Evolutionary conservation across 1,140 invertebrate species (phyloP).

Genomic region (Drosophila kohkoa): DNA sequence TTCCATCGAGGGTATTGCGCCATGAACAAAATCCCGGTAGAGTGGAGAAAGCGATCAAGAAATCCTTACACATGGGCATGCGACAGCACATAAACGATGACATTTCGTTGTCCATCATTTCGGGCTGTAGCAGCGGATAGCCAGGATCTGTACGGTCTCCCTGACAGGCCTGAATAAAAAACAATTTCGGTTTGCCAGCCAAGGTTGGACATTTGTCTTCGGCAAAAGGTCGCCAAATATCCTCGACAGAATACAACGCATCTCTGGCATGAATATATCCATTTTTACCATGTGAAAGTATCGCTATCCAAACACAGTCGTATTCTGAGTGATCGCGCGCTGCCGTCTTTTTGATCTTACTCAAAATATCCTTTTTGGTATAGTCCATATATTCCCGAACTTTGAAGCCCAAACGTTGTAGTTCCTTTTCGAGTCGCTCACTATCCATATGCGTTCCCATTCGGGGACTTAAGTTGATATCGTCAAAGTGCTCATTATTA

Average conservation of each 20-base stretch:
- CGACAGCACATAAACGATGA: slow-evolving; percentile 87
- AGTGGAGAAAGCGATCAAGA: slow-evolving; percentile 97
- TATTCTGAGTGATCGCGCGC: slow-evolving; percentile 90
- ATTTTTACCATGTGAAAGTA: slow-evolving; percentile 95
- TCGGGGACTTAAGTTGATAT: slow-evolving; percentile 86
- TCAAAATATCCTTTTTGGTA: slow-evolving; percentile 87
- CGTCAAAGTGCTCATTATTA: slow-evolving; percentile 92
- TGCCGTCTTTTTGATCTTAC: slow-evolving; percentile 88
- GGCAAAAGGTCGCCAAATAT: slow-evolving; percentile 93
- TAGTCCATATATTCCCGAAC: slow-evolving; percentile 87
- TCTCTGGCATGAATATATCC: slow-evolving; percentile 94
- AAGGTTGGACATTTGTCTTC: slow-evolving; percentile 93
- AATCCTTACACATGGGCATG: slow-evolving; percentile 96
- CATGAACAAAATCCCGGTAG: slow-evolving; percentile 96
- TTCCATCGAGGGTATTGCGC: slow-evolving; percentile 95
- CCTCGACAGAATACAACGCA: slow-evolving; percentile 91
- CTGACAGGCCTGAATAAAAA: slow-evolving; percentile 96
- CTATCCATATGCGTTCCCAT: slow-evolving; percentile 91
- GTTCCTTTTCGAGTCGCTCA: slow-evolving; percentile 87
- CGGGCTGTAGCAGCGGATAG: slow-evolving; percentile 85
- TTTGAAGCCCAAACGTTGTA: slow-evolving; percentile 90
- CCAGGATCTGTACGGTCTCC: slow-evolving; percentile 93
- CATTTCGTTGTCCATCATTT: slow-evolving; percentile 88
- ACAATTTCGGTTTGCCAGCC: slow-evolving; percentile 96
- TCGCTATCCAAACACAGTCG: slow-evolving; percentile 92